phyloP scores from a whole-genome alignment of 2,113 vertebrate genomes.

The Gnathonemus longibarbis region DNA sequence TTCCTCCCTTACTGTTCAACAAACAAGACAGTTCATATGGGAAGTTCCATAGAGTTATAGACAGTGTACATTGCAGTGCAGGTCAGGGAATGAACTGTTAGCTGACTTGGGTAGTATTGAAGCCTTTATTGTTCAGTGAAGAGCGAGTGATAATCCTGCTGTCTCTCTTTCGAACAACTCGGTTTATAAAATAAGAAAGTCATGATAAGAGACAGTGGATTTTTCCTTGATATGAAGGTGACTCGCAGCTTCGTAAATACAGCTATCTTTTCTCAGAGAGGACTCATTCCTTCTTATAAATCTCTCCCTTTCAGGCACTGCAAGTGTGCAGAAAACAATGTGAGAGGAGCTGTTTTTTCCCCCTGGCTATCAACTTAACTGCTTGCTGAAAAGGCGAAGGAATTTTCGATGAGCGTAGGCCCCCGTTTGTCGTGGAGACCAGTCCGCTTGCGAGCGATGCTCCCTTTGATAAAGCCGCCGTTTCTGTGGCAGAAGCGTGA shows the following conservation, averaged over 20 bases:
- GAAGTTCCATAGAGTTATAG: neutral
- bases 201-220: slow-evolving; percentile 1
- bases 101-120: neutral
- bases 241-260: neutral
- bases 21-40: neutral
- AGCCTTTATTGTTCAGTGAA: neutral
- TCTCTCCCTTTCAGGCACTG: neutral
- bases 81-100: neutral
- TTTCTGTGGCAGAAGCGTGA: neutral
- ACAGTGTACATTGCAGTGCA: neutral
- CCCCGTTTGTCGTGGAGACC: neutral
- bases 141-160: neutral
- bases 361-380: neutral
- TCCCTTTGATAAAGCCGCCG: neutral
- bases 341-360: neutral
- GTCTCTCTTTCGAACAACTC: neutral
- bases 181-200: neutral
- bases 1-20: neutral
- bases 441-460: neutral
- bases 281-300: slow-evolving; percentile 3
- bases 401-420: neutral
- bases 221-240: neutral
- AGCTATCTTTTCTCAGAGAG: neutral
- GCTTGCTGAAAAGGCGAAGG: neutral
- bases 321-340: neutral